Percentiles rank a stretch among this genome's conserved stretches.
These are phyloP conservation scores for Peromyscus attwateri DNA, from an alignment of 2,797 vertebrate genomes.

Conservation along the genomic window DNA sequence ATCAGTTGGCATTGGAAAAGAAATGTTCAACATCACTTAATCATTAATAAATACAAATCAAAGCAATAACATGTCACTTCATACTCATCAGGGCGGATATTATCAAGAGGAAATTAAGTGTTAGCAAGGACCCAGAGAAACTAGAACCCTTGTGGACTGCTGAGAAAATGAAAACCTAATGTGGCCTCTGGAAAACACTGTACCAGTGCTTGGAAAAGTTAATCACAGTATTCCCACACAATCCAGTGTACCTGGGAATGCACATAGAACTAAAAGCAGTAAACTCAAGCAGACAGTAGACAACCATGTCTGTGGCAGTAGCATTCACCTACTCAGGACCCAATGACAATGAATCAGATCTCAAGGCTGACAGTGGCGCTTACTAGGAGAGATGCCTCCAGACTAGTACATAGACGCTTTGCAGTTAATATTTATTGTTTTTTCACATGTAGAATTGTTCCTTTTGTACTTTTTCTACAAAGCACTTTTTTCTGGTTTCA, in stretches of 20 bases:
- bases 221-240: not conserved
- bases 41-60: conserved; percentile 5
- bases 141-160: not conserved
- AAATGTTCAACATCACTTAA: not conserved
- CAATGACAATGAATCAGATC: conserved; percentile 90
- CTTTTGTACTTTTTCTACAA: conserved; percentile 86
- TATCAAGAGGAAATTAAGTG: not conserved
- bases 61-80: not conserved
- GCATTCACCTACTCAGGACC: conserved; percentile 91
- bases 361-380: conserved; percentile 89
- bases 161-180: not conserved
- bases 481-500: conserved; percentile 85
- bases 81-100: not conserved
- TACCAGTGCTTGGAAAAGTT: not conserved
- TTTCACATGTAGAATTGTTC: conserved; percentile 86
- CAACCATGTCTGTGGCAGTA: not conserved
- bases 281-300: not conserved
- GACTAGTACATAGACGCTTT: conserved; percentile 81
- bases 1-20: not conserved
- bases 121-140: not conserved
- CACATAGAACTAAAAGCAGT: not conserved
- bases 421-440: conserved; percentile 86
- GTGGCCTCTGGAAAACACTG: not conserved
- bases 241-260: not conserved
- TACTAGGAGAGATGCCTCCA: conserved; percentile 86